Evolutionary conservation across 2,113 vertebrate species (phyloP).

Genomic region (Scomber colias): DNA sequence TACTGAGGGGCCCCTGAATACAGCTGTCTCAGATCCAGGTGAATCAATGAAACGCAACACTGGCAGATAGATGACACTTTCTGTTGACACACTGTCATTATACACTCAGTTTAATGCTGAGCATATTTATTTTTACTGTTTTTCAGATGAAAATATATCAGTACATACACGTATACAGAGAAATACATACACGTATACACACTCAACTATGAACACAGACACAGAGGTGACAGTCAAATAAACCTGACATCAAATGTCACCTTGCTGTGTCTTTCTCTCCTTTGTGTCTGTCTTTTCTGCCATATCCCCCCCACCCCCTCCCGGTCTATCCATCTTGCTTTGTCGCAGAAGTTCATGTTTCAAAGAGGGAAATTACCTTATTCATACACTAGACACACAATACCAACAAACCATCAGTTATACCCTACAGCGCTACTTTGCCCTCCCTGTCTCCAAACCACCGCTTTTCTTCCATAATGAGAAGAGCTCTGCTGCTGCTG

Average conservation of each 20-base stretch:
- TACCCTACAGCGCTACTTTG: slow-evolving; percentile 4
- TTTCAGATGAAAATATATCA: not conserved
- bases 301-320: not conserved
- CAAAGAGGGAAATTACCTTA: slow-evolving; percentile 56
- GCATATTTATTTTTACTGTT: not conserved
- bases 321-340: not conserved
- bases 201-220: slow-evolving; percentile 31
- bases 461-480: slow-evolving; percentile 23
- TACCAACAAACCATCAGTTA: slow-evolving; percentile 47
- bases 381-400: slow-evolving; percentile 49
- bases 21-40: slow-evolving; percentile 65
- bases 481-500: slow-evolving; percentile 14
- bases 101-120: slow-evolving; percentile 13
- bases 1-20: slow-evolving; percentile 60
- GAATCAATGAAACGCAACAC: slow-evolving; percentile 68
- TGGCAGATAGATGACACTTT: slow-evolving; percentile 55
- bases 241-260: slow-evolving; percentile 66
- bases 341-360: slow-evolving; percentile 56
- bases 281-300: slow-evolving; percentile 45
- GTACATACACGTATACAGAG: not conserved
- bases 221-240: slow-evolving; percentile 45
- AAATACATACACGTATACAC: not conserved
- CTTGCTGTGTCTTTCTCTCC: slow-evolving; percentile 46
- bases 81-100: slow-evolving; percentile 61
- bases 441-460: slow-evolving; percentile 8